Conservation (phyloP, 2,797 vertebrate genomes). For the Onychomys torridus region DNA sequence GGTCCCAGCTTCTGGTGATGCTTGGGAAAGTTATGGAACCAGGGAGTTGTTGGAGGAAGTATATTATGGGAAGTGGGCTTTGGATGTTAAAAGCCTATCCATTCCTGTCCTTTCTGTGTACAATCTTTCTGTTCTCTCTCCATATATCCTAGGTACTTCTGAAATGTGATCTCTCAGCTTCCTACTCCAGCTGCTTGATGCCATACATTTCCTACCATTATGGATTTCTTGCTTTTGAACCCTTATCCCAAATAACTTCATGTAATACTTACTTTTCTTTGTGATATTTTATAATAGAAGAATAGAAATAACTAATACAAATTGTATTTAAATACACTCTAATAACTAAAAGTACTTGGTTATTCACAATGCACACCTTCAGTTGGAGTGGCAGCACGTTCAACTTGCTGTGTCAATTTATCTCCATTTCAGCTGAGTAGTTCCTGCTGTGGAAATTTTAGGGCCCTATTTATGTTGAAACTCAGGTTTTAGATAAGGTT, state of each 20-base stretch:
- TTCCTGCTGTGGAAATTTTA: not conserved
- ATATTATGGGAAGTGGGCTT: slow-evolving; percentile 58
- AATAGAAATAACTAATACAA: not conserved
- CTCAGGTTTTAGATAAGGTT: too few species aligned
- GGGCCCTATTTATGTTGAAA: not conserved
- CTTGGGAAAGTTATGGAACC: not conserved
- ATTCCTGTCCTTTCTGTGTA: not conserved
- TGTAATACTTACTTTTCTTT: not conserved
- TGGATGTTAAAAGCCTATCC: slow-evolving; percentile 81
- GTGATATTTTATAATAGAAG: not conserved
- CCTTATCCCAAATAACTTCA: not conserved
- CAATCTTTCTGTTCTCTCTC: not conserved
- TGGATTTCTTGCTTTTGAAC: not conserved
- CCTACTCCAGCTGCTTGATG: not conserved
- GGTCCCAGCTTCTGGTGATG: not conserved
- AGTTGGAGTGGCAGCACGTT: not conserved
- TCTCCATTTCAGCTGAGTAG: too few species aligned
- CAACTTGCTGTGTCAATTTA: not conserved
- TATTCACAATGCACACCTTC: not conserved
- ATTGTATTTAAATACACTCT: not conserved
- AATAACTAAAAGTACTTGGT: not conserved
- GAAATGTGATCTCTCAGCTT: not conserved
- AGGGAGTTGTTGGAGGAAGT: not conserved
- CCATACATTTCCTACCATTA: not conserved
- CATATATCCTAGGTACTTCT: slow-evolving; percentile 64